phyloP scores from a whole-genome alignment of 1,140 invertebrate genomes.

The Ephestia elutella region DNA sequence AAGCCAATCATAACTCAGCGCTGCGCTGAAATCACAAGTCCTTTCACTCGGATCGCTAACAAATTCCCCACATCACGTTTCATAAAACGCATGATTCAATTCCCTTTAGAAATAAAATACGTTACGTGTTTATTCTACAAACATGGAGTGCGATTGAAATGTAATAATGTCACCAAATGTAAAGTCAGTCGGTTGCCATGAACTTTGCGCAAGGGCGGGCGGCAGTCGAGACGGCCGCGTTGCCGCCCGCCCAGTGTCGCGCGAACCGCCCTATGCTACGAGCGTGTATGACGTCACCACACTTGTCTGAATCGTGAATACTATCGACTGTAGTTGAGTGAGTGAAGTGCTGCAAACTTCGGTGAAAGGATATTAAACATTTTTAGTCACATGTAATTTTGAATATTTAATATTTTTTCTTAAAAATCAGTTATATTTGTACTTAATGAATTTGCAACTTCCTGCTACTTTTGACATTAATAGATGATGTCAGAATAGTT shows the following conservation, averaged over 20 bases:
- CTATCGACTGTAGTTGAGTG: slow-evolving; percentile 21
- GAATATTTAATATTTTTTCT: no score
- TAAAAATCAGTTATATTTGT: no score
- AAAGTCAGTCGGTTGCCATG: slow-evolving; percentile 51
- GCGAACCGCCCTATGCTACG: slow-evolving; percentile 40
- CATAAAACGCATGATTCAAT: slow-evolving; percentile 16
- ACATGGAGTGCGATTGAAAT: slow-evolving; percentile 33
- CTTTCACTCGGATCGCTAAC: neutral
- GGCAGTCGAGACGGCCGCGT: slow-evolving; percentile 15
- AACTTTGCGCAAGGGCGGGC: slow-evolving; percentile 65
- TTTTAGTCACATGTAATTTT: neutral
- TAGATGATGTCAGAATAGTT: no score
- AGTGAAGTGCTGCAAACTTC: slow-evolving; percentile 15
- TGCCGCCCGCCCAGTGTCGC: slow-evolving; percentile 59
- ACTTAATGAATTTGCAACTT: neutral
- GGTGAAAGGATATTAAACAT: neutral
- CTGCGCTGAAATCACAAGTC: neutral
- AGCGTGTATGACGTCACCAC: slow-evolving; percentile 29
- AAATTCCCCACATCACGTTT: slow-evolving; percentile 3
- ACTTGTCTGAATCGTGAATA: slow-evolving; percentile 20
- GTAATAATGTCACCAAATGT: slow-evolving; percentile 37
- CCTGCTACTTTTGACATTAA: no score
- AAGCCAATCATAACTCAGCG: neutral
- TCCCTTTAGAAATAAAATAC: slow-evolving; percentile 29
- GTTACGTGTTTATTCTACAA: slow-evolving; percentile 28